Evolutionary conservation across 92 coral and sea anemone species (phyloP).

Genomic region (Siderastrea radians): DNA sequence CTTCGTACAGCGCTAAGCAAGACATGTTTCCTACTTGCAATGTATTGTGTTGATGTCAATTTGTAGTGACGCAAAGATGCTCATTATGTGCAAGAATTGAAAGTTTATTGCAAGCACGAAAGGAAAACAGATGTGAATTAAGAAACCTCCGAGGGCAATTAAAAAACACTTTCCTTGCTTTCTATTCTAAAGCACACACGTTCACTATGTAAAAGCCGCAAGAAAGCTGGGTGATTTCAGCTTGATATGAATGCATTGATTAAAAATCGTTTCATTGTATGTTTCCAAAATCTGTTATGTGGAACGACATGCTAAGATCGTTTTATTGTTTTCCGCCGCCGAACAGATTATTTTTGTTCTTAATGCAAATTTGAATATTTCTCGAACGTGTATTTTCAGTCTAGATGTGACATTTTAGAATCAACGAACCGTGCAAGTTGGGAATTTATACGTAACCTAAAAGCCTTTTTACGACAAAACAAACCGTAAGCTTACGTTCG

Average conservation of each 20-base stretch:
- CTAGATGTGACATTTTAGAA: constrained; percentile 25
- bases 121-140: constrained; percentile 6
- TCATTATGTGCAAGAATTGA: constrained; percentile 12
- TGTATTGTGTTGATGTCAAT: constrained; percentile 20
- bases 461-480: not conserved
- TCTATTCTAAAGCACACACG: not conserved
- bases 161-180: constrained; percentile 17
- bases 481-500: not conserved
- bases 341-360: constrained; percentile 35
- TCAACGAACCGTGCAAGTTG: constrained; percentile 4
- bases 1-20: not conserved
- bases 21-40: not conserved
- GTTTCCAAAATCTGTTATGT: constrained; percentile 21
- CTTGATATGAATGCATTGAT: not conserved
- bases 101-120: constrained; percentile 11
- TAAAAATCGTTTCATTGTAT: constrained; percentile 14
- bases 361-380: constrained; percentile 33
- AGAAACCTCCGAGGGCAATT: not conserved
- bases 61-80: constrained; percentile 20
- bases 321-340: constrained; percentile 1
- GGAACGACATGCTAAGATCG: constrained; percentile 12
- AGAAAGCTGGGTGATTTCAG: constrained; percentile 2
- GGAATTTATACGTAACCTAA: not conserved
- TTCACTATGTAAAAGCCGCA: not conserved
- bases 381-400: constrained; percentile 9